These are phyloP conservation scores for Amia ocellicauda DNA, from an alignment of 2,113 vertebrate genomes.

Conservation along the genomic window DNA sequence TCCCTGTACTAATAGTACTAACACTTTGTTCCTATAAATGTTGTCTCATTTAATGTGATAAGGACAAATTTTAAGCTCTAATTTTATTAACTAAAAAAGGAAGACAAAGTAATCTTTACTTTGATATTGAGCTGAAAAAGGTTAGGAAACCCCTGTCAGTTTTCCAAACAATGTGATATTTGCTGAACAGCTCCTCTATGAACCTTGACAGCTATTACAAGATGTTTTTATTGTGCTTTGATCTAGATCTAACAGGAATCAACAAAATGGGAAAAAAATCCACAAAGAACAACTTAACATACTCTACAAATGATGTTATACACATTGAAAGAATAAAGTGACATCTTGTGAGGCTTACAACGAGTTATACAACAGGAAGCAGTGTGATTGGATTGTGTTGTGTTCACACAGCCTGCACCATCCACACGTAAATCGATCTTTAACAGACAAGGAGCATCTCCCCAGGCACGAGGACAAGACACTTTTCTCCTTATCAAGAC, in stretches of 20 bases:
- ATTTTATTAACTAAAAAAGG: no score
- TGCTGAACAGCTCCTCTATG: slow-evolving; percentile 30
- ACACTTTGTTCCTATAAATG: no score
- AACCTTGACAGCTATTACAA: slow-evolving; percentile 45
- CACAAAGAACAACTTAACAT: slow-evolving; percentile 22
- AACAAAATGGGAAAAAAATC: slow-evolving; percentile 30
- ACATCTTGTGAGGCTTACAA: slow-evolving; percentile 38
- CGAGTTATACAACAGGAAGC: slow-evolving; percentile 17
- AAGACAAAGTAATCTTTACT: background rate
- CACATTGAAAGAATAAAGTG: slow-evolving; percentile 44
- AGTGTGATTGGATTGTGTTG: background rate
- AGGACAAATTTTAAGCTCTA: no score
- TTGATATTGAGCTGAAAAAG: slow-evolving; percentile 25
- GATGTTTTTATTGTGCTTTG: slow-evolving; percentile 45
- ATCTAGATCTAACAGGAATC: slow-evolving; percentile 48
- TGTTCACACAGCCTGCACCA: background rate
- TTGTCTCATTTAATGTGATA: no score
- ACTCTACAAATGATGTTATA: slow-evolving; percentile 38
- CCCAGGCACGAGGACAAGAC: background rate
- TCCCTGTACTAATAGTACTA: no score
- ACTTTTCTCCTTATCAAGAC: background rate
- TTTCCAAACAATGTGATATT: slow-evolving; percentile 29
- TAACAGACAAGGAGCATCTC: background rate
- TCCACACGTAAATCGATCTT: background rate
- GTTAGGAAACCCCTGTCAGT: slow-evolving; percentile 19